Evolutionary conservation across 1,140 invertebrate species (phyloP).

Genomic region (Mesaphorura yosii): DNA sequence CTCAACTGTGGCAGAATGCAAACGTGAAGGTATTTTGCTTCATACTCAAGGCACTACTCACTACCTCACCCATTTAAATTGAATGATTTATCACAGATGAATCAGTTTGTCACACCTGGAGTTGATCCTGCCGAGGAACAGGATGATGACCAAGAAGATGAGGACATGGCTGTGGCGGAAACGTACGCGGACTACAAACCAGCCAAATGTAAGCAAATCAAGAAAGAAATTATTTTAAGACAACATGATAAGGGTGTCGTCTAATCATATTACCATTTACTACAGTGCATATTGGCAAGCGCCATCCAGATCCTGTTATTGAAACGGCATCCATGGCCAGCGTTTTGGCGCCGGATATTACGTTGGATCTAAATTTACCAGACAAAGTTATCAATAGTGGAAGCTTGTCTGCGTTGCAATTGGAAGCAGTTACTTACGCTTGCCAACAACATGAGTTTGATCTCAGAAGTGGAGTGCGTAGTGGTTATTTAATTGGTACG

Average conservation of each 20-base stretch:
- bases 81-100: too few relatives aligned
- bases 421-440: conserved; percentile 93
- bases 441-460: conserved; percentile 90
- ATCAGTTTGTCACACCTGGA: too few relatives aligned
- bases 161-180: conserved; percentile 93
- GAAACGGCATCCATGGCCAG: conserved; percentile 95
- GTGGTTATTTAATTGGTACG: conserved; percentile 86
- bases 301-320: conserved; percentile 98
- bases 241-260: not conserved
- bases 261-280: conserved; percentile 15
- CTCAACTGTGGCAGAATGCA: too few relatives aligned
- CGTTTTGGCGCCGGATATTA: conserved; percentile 88
- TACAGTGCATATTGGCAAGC: conserved; percentile 79
- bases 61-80: too few relatives aligned
- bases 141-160: conserved; percentile 75
- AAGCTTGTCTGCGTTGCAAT: conserved; percentile 82
- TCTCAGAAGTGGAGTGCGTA: conserved; percentile 76
- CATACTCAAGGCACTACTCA: too few relatives aligned
- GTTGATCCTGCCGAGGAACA: too few relatives aligned
- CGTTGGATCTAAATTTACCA: conserved; percentile 77
- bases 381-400: conserved; percentile 72
- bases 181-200: conserved; percentile 98
- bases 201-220: conserved; percentile 64
- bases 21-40: too few relatives aligned
- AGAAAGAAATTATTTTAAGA: too few relatives aligned